phyloP scores from a whole-genome alignment of 2,797 vertebrate genomes.

The Scomberomorus guttatus region DNA sequence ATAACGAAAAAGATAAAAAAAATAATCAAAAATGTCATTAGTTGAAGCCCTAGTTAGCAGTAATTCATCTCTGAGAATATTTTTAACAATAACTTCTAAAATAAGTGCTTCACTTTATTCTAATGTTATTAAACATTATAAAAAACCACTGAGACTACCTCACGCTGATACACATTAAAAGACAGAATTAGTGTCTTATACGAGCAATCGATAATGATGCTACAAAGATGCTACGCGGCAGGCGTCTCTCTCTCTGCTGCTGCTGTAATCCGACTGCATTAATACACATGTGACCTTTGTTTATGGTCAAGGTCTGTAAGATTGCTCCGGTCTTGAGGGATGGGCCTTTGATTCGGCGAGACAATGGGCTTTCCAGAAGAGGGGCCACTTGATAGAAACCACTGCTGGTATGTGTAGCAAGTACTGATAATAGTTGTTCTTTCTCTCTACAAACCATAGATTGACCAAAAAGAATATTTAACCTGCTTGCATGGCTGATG shows the following conservation, averaged over 20 bases:
- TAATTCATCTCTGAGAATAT: not conserved
- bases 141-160: too few species aligned
- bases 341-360: slow-evolving; percentile 31
- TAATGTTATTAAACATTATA: too few species aligned
- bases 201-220: too few species aligned
- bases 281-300: slow-evolving; percentile 30
- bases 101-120: not conserved
- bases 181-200: too few species aligned
- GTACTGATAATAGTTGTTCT: too few species aligned
- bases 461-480: not conserved
- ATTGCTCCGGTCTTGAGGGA: slow-evolving; percentile 32
- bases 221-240: not conserved
- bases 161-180: too few species aligned
- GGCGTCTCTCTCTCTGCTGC: not conserved
- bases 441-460: not conserved
- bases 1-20: too few species aligned
- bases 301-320: slow-evolving; percentile 40
- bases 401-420: not conserved
- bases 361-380: slow-evolving; percentile 30
- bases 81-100: not conserved
- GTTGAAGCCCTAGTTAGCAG: too few species aligned
- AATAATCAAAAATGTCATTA: too few species aligned
- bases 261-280: not conserved
- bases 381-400: slow-evolving; percentile 11
- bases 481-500: not conserved